Conservation (phyloP, 2,113 vertebrate species). For the Rhinogobius similis region DNA sequence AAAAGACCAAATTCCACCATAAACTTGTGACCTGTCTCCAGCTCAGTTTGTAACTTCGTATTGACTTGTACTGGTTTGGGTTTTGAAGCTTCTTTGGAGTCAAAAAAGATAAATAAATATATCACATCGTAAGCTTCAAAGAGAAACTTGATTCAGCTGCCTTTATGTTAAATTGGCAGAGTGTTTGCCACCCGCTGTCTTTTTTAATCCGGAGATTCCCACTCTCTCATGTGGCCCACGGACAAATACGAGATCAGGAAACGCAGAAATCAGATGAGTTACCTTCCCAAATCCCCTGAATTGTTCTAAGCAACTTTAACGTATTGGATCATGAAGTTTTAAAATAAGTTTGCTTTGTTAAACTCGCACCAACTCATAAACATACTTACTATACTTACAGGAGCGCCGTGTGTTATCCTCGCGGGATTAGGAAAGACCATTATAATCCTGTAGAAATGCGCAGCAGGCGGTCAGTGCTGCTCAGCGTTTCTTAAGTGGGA, state of each 20-base stretch:
- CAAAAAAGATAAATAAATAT: neutral
- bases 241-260: slow-evolving; percentile 1
- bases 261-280: too few species aligned
- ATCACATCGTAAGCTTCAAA: slow-evolving; percentile 39
- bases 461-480: neutral
- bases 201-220: slow-evolving; percentile 39
- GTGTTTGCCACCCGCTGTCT: slow-evolving; percentile 31
- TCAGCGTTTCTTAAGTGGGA: neutral
- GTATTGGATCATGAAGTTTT: too few species aligned
- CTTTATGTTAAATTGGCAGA: slow-evolving; percentile 19
- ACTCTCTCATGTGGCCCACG: slow-evolving; percentile 3
- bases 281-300: neutral
- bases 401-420: neutral
- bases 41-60: neutral
- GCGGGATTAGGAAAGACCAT: slow-evolving; percentile 1
- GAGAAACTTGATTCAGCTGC: slow-evolving; percentile 25
- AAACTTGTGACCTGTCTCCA: too few species aligned
- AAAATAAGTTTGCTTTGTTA: too few species aligned
- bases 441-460: neutral
- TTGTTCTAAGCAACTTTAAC: neutral
- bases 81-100: slow-evolving; percentile 14
- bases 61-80: slow-evolving; percentile 26
- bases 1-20: too few species aligned
- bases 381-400: neutral
- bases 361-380: neutral